Evolutionary conservation across 2,797 vertebrate genomes (phyloP), one percentile per base, ranked within the genome.

Genomic region (Micrastur ruficollis): DNA sequence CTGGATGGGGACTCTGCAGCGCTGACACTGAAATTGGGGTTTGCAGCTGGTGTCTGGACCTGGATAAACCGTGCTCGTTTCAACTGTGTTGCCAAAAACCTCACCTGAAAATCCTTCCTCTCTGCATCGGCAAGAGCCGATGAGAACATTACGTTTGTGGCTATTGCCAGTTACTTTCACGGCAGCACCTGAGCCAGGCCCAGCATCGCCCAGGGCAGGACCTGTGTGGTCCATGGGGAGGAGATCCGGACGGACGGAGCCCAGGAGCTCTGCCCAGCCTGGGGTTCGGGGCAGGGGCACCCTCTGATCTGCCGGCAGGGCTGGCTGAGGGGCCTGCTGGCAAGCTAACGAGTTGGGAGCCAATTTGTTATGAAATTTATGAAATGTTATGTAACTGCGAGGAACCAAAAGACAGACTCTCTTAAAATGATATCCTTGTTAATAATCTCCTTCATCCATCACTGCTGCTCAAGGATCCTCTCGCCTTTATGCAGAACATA

Each of bases 401-500:
- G 73, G 90, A 86, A 90, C 89, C 84, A 61, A 92, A 89, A 92
- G 95, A 88, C 65, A 93, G 92, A 38, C 65, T 93, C 89, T 96
- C 91, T 92, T 89, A 61, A 94, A 83, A 96, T 79, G 62, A 91
- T 95, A 92, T 96, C 94, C 96, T 65, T 93, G 89, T 75, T 96
- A 96, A 95, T 95, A 95, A 96, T 86, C 87, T 95, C 93, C 91
- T 96, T 89, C 96, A 95, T 96, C 92, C 96, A 95, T 96, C 96
- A 92, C 92, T 91, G 93, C 94, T 89, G 95, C 72, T 91, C 91
- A 68, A 87, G 85, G 95, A 95, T 96, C 85, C 94, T 88, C 89
- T 95, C 1, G 2, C 70, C 90, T 87, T 93, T 79, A 94, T 74
- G 89, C 46, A 66, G 72, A 86, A 71, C 72, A 88, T 96, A 90